Percentiles rank a stretch among this genome's conserved stretches.
phyloP scores from a whole-genome alignment of 2,888 invertebrate genomes.

The Bursaphelenchus okinawaensis region DNA sequence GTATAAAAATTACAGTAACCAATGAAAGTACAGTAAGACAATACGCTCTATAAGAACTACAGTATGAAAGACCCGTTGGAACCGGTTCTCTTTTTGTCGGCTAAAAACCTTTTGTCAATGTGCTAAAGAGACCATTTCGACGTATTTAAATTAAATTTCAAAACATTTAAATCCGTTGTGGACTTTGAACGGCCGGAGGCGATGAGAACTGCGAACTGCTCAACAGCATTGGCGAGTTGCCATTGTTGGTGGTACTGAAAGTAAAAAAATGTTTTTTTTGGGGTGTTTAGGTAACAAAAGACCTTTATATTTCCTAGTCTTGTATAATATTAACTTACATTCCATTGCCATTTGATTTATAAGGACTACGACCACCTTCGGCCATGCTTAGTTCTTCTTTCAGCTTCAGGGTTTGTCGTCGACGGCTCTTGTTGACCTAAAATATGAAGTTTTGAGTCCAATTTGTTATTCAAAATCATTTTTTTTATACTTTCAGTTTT shows the following conservation, averaged over 20 bases:
- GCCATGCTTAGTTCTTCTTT: slow-evolving; percentile 35
- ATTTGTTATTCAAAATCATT: background rate
- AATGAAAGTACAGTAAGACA: background rate
- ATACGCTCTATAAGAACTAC: background rate
- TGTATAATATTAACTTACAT: background rate
- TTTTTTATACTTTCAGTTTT: slow-evolving; percentile 1
- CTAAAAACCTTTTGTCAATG: background rate
- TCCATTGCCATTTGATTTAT: slow-evolving; percentile 16
- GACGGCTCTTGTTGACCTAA: slow-evolving; percentile 28
- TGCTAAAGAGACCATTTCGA: background rate
- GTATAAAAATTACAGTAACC: too few species aligned
- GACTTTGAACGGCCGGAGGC: slow-evolving; percentile 20
- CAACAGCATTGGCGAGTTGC: slow-evolving; percentile 21
- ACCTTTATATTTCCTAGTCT: background rate
- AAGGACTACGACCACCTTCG: slow-evolving; percentile 32
- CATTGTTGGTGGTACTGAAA: background rate
- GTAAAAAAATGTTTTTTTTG: too few species aligned
- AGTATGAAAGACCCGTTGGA: background rate
- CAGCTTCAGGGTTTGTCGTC: slow-evolving; percentile 27
- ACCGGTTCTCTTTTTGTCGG: background rate
- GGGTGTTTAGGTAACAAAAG: background rate
- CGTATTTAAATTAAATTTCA: background rate
- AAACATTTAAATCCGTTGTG: background rate
- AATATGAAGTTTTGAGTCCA: background rate
- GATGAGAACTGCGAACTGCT: slow-evolving; percentile 26